Evolutionary conservation across 2,113 vertebrate species (phyloP), one percentile per base, ranked within the genome.

Genomic region (Centropus bengalensis): DNA sequence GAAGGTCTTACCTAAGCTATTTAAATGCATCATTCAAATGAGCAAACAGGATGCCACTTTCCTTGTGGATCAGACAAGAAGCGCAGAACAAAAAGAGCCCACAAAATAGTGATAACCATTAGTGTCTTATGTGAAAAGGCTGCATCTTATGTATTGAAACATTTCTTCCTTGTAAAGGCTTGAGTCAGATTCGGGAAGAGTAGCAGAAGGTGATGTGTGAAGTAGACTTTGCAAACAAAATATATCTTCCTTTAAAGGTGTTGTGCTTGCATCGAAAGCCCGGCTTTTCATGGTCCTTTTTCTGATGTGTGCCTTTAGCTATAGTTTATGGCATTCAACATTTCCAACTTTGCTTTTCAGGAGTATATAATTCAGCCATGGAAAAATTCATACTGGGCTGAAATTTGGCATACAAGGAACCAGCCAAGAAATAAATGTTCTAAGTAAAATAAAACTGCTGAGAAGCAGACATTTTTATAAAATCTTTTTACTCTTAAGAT

Each of bases 391-490:
- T 89, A 32, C 70, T 77, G 87, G 67, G 9, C 33, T 93, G 70
- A 93, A 94, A 86, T 58, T n/a, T 94, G 63, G 23, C 32, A 30
- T 88, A 74, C 16, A n/a, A 52, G 33, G 24, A 91, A 44, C 42
- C 60, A 91, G 82, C 67, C 78, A 94, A 95, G 66, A 91, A 94
- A 68, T 81, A 79, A 85, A 64, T 91, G 47, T 63, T 88, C 42
- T 67, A 55, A 94, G 75, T 92, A 51, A 93, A 93, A 87, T 84
- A 86, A 87, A 94, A 80, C 56, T 86, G 55, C 51, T 33, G 40
- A 49, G 55, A 86, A 94, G 62, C n/a, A 77, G 76, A 36, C 36
- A 63, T 92, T 90, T 93, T 81, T 60, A 78, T 63, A 74, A 81
- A 89, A 80, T 49, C 71, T 58, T 96, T 89, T 74, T 74, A 55